A percentile compares a stretch with the other conserved stretches of the same genome.
Conservation (phyloP, 2,797 vertebrate genomes). For the Hybognathus amarus region DNA sequence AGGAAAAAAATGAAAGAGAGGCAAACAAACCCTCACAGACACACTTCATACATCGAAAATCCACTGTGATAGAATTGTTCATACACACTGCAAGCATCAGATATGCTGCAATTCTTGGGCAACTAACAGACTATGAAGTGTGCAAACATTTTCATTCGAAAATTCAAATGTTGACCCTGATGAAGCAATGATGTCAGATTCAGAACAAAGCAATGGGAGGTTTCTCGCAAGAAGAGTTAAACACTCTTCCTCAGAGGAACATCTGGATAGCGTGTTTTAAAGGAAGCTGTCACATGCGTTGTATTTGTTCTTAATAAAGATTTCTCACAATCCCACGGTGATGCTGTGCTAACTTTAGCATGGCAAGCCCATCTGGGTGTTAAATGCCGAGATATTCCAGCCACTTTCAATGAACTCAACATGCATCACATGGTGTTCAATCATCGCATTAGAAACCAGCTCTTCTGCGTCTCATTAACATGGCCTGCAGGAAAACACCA, state of each 20-base stretch:
- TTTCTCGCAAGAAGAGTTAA: conserved; percentile 51
- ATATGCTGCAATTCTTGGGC: conserved; percentile 15
- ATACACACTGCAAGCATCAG: background rate
- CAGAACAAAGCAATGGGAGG: conserved; percentile 47
- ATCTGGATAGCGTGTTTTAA: conserved; percentile 10
- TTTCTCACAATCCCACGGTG: conserved; percentile 16
- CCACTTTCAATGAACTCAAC: conserved; percentile 13
- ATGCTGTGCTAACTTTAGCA: conserved; percentile 8
- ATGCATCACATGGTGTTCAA: conserved; percentile 6
- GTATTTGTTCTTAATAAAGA: conserved; percentile 33
- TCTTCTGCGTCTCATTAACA: conserved; percentile 33
- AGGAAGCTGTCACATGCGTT: background rate
- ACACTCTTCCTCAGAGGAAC: conserved; percentile 51
- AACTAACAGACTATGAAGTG: conserved; percentile 7
- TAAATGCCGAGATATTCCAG: conserved; percentile 4
- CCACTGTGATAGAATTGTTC: conserved; percentile 24
- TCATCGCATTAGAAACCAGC: conserved; percentile 28
- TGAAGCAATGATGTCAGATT: background rate
- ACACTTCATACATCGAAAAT: background rate
- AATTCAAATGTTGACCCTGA: conserved; percentile 11
- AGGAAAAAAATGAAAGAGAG: conserved; percentile 70
- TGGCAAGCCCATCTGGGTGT: background rate
- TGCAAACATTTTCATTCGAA: background rate
- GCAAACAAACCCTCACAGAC: conserved; percentile 39
- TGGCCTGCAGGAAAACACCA: conserved; percentile 27